phyloP scores from a whole-genome alignment of 1,140 invertebrate genomes.

The Drosophila lacteicornis region DNA sequence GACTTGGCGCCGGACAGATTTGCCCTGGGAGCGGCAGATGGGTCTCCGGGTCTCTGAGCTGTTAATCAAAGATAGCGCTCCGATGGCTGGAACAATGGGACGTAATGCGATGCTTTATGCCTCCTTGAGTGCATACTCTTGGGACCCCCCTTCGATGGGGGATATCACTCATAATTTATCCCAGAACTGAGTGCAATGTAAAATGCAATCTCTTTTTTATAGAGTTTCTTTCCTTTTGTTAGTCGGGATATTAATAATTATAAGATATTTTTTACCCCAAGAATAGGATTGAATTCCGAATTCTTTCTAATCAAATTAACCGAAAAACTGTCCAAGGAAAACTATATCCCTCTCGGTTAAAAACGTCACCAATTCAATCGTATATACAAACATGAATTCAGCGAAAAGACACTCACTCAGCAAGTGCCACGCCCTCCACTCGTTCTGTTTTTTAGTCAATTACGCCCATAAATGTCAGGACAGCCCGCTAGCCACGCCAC shows the following conservation, averaged over 20 bases:
- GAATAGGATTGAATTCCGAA: too few species aligned
- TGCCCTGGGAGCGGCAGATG: conserved; percentile 56
- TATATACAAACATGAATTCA: too few species aligned
- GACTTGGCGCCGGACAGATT: conserved; percentile 53
- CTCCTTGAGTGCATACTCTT: conserved; percentile 23
- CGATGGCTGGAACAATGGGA: conserved; percentile 11
- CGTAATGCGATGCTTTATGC: conserved; percentile 23
- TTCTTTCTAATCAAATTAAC: neutral
- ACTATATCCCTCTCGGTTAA: neutral
- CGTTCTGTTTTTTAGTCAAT: conserved; percentile 69
- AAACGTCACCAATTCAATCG: conserved; percentile 5
- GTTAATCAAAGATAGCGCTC: conserved; percentile 66
- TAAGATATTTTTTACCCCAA: too few species aligned
- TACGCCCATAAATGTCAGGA: conserved; percentile 63
- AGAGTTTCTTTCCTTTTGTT: too few species aligned
- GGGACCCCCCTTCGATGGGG: neutral
- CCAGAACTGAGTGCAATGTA: neutral
- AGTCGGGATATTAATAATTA: too few species aligned
- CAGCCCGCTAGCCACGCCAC: conserved; percentile 13
- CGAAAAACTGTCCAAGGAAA: too few species aligned
- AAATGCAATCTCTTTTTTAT: neutral
- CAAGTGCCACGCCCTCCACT: conserved; percentile 12
- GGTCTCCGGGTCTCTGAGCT: conserved; percentile 49
- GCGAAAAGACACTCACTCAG: conserved; percentile 13
- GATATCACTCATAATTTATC: conserved; percentile 32